A percentile compares a stretch with the other conserved stretches of the same genome.
Evolutionary conservation across 2,888 invertebrate species (phyloP).

Genomic region (Diploptera punctata): DNA sequence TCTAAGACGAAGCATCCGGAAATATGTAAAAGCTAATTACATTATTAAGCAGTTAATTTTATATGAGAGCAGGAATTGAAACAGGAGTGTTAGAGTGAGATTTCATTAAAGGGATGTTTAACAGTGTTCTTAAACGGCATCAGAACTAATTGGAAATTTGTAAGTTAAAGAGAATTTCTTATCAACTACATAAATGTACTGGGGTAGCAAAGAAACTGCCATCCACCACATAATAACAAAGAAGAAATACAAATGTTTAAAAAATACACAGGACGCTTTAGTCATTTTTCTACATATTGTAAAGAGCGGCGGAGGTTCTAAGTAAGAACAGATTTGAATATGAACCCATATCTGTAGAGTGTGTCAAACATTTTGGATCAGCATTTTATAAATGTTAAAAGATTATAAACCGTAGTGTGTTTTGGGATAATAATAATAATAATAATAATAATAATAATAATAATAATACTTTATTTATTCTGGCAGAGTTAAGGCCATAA

Average conservation of each 20-base stretch:
- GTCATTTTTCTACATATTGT: too few relatives aligned
- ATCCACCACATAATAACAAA: not conserved
- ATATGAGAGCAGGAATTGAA: constrained; percentile 6
- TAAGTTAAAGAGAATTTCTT: not conserved
- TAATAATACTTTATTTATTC: too few relatives aligned
- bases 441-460: too few relatives aligned
- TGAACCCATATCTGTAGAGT: too few relatives aligned
- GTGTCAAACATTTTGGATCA: too few relatives aligned
- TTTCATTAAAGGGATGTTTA: constrained; percentile 8
- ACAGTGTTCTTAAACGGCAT: not conserved
- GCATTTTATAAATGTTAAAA: too few relatives aligned
- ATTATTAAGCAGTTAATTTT: constrained; percentile 25
- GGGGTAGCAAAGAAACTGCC: not conserved
- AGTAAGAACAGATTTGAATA: too few relatives aligned
- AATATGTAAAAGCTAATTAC: constrained; percentile 6
- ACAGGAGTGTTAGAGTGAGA: not conserved
- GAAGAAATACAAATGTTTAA: not conserved
- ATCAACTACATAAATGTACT: not conserved
- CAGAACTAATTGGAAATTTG: not conserved
- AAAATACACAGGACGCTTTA: too few relatives aligned
- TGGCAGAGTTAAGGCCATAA: too few relatives aligned
- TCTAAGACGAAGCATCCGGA: not conserved
- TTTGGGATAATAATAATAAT: too few relatives aligned
- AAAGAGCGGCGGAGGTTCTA: too few relatives aligned
- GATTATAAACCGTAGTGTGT: too few relatives aligned